These are phyloP conservation scores for Hippocampus zosterae DNA, from an alignment of 2,113 vertebrate genomes.

Conservation along the genomic window DNA sequence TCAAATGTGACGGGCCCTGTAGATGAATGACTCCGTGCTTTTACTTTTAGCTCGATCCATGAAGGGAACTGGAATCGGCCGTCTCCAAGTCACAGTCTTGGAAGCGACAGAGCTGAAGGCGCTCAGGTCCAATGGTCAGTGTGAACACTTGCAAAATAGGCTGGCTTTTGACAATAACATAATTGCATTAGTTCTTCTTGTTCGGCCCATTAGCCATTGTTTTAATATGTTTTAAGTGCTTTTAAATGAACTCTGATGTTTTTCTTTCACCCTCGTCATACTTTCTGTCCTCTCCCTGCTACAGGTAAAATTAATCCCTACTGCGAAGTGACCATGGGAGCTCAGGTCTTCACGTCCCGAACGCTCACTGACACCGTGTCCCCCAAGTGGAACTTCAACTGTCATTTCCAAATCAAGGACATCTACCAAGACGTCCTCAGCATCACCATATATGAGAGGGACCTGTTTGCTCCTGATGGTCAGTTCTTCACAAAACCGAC, in stretches of 20 bases:
- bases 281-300: not conserved
- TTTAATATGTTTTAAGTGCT: not conserved
- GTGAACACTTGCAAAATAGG: not conserved
- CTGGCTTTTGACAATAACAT: not conserved
- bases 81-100: constrained; percentile 87
- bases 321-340: constrained; percentile 94
- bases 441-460: constrained; percentile 88
- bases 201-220: no score
- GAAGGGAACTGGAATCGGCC: constrained; percentile 85
- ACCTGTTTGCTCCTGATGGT: constrained; percentile 94
- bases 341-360: constrained; percentile 88
- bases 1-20: not conserved
- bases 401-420: constrained; percentile 94
- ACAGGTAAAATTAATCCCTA: constrained; percentile 91
- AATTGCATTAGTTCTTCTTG: not conserved
- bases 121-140: constrained; percentile 83
- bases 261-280: not conserved
- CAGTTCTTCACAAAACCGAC: constrained; percentile 33
- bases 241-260: not conserved
- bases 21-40: constrained; percentile 2
- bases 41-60: constrained; percentile 80
- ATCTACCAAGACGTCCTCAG: constrained; percentile 92
- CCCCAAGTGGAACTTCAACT: constrained; percentile 97
- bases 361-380: constrained; percentile 86
- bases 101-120: constrained; percentile 91